These are phyloP conservation scores for Mythimna albipuncta DNA, from an alignment of 2,888 invertebrate species.

Conservation along the genomic window DNA sequence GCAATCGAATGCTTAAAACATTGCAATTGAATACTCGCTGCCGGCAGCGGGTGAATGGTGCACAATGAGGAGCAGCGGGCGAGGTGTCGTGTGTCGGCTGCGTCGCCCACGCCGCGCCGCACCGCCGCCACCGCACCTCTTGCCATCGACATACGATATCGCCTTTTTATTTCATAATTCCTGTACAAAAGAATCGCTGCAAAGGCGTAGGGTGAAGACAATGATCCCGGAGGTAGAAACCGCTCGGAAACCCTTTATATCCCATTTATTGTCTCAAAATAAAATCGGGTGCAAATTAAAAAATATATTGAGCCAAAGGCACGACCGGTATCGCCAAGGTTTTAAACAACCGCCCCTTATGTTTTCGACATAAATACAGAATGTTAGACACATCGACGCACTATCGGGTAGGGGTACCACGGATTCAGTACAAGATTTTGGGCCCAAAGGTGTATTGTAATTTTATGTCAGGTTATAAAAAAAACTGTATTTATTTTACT, in stretches of 20 bases:
- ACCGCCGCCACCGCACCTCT: conserved; percentile 76
- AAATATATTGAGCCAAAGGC: conserved; percentile 78
- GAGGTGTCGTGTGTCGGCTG: conserved; percentile 82
- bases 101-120: conserved; percentile 71
- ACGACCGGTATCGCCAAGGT: conserved; percentile 72
- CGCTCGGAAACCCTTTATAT: conserved; percentile 89
- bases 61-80: conserved; percentile 73
- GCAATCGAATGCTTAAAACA: conserved; percentile 91
- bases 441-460: too few relatives aligned
- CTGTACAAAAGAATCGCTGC: conserved; percentile 85
- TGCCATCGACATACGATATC: conserved; percentile 88
- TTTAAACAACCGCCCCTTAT: conserved; percentile 70
- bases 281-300: conserved; percentile 91
- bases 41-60: conserved; percentile 79
- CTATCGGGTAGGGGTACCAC: too few relatives aligned
- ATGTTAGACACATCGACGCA: too few relatives aligned
- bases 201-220: conserved; percentile 90
- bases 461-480: too few relatives aligned
- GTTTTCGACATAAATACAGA: conserved; percentile 62
- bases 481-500: too few relatives aligned
- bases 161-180: conserved; percentile 89
- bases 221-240: conserved; percentile 89
- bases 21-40: conserved; percentile 87
- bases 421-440: too few relatives aligned
- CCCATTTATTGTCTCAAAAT: conserved; percentile 89